Base-by-base conservation (phyloP, 2,113 vertebrate genomes). In the Gadus macrocephalus region DNA sequence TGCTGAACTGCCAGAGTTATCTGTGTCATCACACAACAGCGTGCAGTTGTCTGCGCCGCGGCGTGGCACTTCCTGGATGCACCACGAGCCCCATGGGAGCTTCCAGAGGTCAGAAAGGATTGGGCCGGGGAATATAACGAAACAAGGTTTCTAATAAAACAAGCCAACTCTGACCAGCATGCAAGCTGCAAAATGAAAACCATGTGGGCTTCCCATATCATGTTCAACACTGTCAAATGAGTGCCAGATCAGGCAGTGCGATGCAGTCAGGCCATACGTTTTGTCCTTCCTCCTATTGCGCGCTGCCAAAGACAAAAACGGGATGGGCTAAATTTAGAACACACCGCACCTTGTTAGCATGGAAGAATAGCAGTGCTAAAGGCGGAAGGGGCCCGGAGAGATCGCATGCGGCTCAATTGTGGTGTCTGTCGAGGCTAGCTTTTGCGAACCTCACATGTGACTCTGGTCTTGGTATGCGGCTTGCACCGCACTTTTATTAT, bases 61-160 rank as follows among this genome's bases (percentile, higher is more conserved):
- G 71, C 73, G 68, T 58, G 62, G 76, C 12, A 55, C 68, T 88
- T 85, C 79, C 67, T 88, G 75, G 89, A 89, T 81, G 78, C 86
- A 81, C 86, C 76, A 86, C 66, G 81, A 91, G 85, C 83, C 93
- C 88, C 91, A 75, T 81, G 90, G 85, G 88, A 90, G 76, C 81
- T 86, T 86, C 91, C 87, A 88, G 88, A 90, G 82, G 90, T 92
- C 89, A 83, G 87, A 76, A 72, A 86, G 84, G 83, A 90, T 72
- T 14, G 78, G 83, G 42, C 83, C 84, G 82, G 88, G 71, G 90
- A 91, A 94, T 90, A 92, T 87, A 90, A 90, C 55, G 69, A 87
- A 92, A 92, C 88, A 83, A 74, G 89, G 80, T 87, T 92, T 93
- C 92, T 88, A 92, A 93, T 90, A 93, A 94, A 93, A 92, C 80